Evolutionary conservation across 2,113 vertebrate species (phyloP), one percentile per base, ranked within the genome.

Genomic region (Caracal caracal): DNA sequence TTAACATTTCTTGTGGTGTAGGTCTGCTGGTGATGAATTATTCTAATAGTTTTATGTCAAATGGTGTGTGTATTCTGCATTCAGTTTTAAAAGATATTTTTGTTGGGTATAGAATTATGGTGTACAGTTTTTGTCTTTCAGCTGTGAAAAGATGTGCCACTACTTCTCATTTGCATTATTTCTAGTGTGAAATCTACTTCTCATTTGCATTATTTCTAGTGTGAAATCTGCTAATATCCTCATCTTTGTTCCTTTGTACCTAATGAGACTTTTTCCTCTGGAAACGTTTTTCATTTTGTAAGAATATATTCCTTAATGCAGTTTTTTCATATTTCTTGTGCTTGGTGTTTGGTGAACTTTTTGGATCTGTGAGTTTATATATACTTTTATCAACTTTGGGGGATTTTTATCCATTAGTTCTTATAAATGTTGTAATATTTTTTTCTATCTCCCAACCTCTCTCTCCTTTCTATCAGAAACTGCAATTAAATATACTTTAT

Each of bases 81-180:
- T 53, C 13, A 43, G 91, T 78, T 86, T 78, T n/a, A 86, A 86
- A 93, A 81, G 33, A 24, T 53, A 56, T 89, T 75, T 94, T 89
- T 65, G 20, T 56, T 61, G 30, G 43, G 16, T 89, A n/a, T 43
- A 83, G 19, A 83, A 89, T 75, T 53, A 65, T 75, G 13, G 28
- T 6, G 65, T 37, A 73, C 26, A 51, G n/a, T 43, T 49, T 94
- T 94, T 61, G 15, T 89, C 68, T 73, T 89, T 75, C 35, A 94
- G 6, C 56, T n/a, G 83, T 43, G 68, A 56, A 89, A 89, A 66
- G 20, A 83, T 49, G 3, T 30, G 26, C 26, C 16, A 76, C 11
- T 76, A 13, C 20, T 65, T 90, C 59, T 89, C 16, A 66, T 10
- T 53, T 89, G 68, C 20, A 16, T 89, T 83, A 35, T 76, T 83